phyloP scores from a whole-genome alignment of 2,113 vertebrate species.

The Megatriorchis doriae region DNA sequence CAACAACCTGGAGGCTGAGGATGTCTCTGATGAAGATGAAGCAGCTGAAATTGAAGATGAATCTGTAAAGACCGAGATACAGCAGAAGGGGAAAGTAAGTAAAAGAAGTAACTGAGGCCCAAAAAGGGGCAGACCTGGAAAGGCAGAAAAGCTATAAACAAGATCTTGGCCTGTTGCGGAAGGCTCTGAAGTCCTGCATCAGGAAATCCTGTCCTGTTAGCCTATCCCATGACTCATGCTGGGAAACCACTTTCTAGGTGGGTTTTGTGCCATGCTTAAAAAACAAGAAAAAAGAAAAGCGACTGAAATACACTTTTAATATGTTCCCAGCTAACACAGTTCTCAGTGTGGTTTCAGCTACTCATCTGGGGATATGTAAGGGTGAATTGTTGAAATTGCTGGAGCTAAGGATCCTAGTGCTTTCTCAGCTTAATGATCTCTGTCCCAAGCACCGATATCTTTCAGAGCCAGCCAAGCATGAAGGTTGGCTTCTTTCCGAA shows the following conservation, averaged over 20 bases:
- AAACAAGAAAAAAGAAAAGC: neutral
- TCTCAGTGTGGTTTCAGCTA: neutral
- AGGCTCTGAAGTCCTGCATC: neutral
- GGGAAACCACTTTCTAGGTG: neutral
- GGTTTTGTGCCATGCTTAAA: neutral
- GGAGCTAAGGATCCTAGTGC: neutral
- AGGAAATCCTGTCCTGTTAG: neutral
- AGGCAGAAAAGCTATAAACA: neutral
- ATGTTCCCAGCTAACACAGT: neutral
- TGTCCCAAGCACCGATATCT: neutral
- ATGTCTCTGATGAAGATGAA: conserved; percentile 94
- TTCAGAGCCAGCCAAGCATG: neutral
- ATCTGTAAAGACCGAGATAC: conserved; percentile 68
- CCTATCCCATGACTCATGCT: neutral
- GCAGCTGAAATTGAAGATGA: conserved; percentile 87
- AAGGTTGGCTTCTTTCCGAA: neutral
- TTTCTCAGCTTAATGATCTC: neutral
- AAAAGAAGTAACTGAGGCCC: neutral
- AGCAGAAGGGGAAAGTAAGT: conserved; percentile 67
- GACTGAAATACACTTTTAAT: neutral
- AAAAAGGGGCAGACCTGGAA: neutral
- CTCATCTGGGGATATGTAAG: neutral
- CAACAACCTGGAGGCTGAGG: conserved; percentile 73
- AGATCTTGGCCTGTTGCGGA: neutral
- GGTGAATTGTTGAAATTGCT: neutral